Evolutionary conservation across 2,113 vertebrate species (phyloP), one percentile per base, ranked within the genome.

Genomic region (Aptenodytes forsteri): DNA sequence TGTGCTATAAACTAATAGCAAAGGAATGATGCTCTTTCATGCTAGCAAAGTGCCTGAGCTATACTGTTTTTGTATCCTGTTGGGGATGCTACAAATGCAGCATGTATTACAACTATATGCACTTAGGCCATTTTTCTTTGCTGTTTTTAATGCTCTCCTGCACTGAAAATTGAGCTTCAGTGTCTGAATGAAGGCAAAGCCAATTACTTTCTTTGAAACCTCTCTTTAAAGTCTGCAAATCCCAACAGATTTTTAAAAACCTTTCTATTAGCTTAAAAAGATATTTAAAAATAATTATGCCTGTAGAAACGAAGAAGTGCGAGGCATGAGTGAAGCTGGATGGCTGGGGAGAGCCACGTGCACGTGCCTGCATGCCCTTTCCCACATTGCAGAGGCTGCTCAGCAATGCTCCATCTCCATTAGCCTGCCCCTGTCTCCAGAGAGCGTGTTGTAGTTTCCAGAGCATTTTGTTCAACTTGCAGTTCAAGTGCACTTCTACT

Each of bases 11-110:
- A 95, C 27, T 79, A 82, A 97, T 94, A 92, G 83, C 82, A 86
- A 65, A 94, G 93, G 95, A 98, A 97, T 79, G 85, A 93, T 88
- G 89, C 93, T 97, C 93, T 97, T 97, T 97, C 97, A 94, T 94
- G 91, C 93, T 58, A 97, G 93, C 95, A 95, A 47, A 61, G 83
- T 71, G 95, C 93, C 93, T 86, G 34, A 23, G 93, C 79, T 93
- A 76, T 62, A 84, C 72, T 97, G 92, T 79, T 95, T 88, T 61
- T 90, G 81, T 76, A 95, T 87, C 92, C 89, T 90, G 72, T 83
- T 96, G 94, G 91, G 96, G 81, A 96, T 96, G 47, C 56, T 89
- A 89, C 70, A 83, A 84, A 91, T 97, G 38, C 55, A 97, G 67
- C 34, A 42, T 95, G 93, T 95, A 86, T 90, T 90, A 91, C 87